Conservation (phyloP, 2,888 invertebrate genomes). For the Acronicta aceris region DNA sequence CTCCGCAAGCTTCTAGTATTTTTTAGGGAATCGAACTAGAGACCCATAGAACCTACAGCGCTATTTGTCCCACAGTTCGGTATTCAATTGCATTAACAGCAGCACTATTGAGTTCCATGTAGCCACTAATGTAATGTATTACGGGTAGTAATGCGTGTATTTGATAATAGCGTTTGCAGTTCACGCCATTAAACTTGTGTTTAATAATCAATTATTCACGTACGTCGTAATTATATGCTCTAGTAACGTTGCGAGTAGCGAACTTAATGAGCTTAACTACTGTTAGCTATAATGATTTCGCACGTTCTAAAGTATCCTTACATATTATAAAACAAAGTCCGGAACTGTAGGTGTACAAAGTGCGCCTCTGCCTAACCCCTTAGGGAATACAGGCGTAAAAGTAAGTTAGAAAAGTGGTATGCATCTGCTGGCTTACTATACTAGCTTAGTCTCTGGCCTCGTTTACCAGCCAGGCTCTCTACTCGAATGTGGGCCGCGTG, state of each 20-base stretch:
- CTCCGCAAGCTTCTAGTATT: no score
- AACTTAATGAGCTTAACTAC: neutral
- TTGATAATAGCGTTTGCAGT: slow-evolving; percentile 26
- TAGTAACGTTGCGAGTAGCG: neutral
- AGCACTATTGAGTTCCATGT: slow-evolving; percentile 7
- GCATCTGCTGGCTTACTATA: slow-evolving; percentile 18
- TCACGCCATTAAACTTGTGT: slow-evolving; percentile 25
- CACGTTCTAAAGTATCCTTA: no score
- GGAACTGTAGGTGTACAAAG: no score
- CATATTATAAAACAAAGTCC: no score
- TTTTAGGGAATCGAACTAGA: no score
- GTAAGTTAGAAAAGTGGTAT: no score
- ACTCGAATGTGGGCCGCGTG: neutral
- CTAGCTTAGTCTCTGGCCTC: neutral
- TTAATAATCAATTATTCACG: slow-evolving; percentile 27
- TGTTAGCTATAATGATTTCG: no score
- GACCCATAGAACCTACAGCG: no score
- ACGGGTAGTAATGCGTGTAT: slow-evolving; percentile 3
- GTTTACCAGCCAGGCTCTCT: neutral
- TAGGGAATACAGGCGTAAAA: no score
- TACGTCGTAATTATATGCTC: slow-evolving; percentile 8
- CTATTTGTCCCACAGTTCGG: no score
- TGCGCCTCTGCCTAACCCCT: no score
- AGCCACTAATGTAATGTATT: slow-evolving; percentile 12
- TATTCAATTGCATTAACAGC: neutral